These are phyloP conservation scores for Hofmannophila pseudospretella DNA, from an alignment of 2,888 invertebrate genomes.

Conservation along the genomic window DNA sequence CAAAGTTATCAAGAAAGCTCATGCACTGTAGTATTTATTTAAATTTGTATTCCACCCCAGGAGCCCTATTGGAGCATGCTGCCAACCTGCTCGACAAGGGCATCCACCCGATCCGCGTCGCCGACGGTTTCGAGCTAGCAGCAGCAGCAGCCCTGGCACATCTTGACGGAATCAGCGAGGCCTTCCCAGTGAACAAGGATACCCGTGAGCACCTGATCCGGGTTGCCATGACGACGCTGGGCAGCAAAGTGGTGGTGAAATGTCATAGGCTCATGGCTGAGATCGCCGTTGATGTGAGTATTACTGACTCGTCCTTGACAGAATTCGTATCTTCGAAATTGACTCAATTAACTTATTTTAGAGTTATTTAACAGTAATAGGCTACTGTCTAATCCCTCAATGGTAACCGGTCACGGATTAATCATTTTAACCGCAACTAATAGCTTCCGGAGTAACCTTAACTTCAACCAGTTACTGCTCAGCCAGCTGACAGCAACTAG, in stretches of 20 bases:
- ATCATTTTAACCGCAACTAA: no score
- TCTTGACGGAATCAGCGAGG: conserved; percentile 91
- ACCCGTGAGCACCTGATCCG: conserved; percentile 93
- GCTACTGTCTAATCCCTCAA: no score
- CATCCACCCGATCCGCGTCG: conserved; percentile 98
- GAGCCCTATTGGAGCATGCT: conserved; percentile 96
- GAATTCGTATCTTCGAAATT: no score
- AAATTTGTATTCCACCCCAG: conserved; percentile 42
- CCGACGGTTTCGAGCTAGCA: conserved; percentile 98
- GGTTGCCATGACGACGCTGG: conserved; percentile 98
- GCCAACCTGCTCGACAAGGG: conserved; percentile 95
- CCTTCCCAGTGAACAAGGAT: conserved; percentile 90
- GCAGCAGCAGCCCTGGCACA: conserved; percentile 92
- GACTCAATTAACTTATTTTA: no score
- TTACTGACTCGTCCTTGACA: no score
- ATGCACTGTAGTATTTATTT: no score
- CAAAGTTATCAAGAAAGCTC: no score
- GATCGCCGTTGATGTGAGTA: conserved; percentile 89
- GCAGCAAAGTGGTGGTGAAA: conserved; percentile 98
- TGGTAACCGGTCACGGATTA: no score
- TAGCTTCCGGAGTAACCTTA: no score
- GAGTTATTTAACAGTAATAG: no score
- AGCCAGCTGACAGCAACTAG: no score
- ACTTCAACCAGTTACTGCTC: no score
- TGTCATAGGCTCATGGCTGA: conserved; percentile 98